These are phyloP conservation scores for Resseliella maxima DNA, from an alignment of 2,888 invertebrate species.

Conservation along the genomic window DNA sequence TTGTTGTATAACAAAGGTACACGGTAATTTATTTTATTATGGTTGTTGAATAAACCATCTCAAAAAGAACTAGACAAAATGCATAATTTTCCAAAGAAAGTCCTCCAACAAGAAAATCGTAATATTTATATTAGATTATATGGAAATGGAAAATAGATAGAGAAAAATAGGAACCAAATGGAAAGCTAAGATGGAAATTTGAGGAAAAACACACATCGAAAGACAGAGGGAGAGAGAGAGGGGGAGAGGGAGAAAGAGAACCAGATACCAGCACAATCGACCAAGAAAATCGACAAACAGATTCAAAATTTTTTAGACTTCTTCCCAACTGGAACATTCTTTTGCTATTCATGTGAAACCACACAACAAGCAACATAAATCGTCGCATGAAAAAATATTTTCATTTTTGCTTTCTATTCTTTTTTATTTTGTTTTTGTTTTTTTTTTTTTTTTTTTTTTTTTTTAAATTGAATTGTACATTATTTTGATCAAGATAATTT, in stretches of 20 bases:
- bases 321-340: too few species aligned
- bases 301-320: too few species aligned
- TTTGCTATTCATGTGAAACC: too few species aligned
- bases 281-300: too few species aligned
- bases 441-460: too few species aligned
- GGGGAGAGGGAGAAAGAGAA: too few species aligned
- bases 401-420: too few species aligned
- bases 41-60: slow-evolving; percentile 22
- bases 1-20: neutral
- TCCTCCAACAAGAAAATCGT: slow-evolving; percentile 43
- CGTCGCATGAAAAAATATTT: too few species aligned
- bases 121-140: slow-evolving; percentile 31
- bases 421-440: too few species aligned
- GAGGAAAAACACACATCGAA: neutral
- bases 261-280: too few species aligned
- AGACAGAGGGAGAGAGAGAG: neutral
- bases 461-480: slow-evolving; percentile 2
- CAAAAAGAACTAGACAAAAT: slow-evolving; percentile 39
- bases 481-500: neutral
- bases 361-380: too few species aligned
- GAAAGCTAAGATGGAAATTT: neutral
- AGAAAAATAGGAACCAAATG: neutral
- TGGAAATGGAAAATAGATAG: neutral
- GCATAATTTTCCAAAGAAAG: slow-evolving; percentile 32
- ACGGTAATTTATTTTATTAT: slow-evolving; percentile 48